Evolutionary conservation across 1,140 invertebrate genomes (phyloP).

Genomic region (Bathynomus jamesi): DNA sequence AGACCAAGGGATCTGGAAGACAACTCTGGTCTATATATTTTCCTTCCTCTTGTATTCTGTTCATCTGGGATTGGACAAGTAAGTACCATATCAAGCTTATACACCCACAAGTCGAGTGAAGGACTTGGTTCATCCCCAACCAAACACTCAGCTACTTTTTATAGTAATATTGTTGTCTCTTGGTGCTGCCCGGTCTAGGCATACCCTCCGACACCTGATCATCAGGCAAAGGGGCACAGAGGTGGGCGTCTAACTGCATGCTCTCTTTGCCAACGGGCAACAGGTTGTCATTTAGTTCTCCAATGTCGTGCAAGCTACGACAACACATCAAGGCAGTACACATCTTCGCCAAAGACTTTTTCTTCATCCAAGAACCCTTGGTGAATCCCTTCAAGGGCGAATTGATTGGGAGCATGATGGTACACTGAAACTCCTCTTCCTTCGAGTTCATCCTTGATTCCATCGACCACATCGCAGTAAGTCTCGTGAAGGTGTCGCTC

Average conservation of each 20-base stretch:
- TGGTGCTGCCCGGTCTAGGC: conserved; percentile 84
- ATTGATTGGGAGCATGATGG: conserved; percentile 89
- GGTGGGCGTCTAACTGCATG: conserved; percentile 52
- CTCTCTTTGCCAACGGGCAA: conserved; percentile 85
- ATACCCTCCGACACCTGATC: conserved; percentile 45
- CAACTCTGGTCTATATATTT: conserved; percentile 85
- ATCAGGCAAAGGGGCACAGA: conserved; percentile 22
- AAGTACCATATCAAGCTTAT: conserved; percentile 74
- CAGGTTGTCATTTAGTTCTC: conserved; percentile 84
- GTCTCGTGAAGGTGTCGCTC: conserved; percentile 93
- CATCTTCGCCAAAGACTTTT: conserved; percentile 63
- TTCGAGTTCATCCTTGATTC: conserved; percentile 38
- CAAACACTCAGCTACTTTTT: conserved; percentile 54
- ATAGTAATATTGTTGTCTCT: conserved; percentile 92
- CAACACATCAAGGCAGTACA: conserved; percentile 82
- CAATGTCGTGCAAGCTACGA: conserved; percentile 65
- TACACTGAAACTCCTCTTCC: conserved; percentile 54
- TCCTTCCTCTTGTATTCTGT: conserved; percentile 84
- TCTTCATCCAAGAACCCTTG: conserved; percentile 23
- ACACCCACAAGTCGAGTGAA: conserved; percentile 50
- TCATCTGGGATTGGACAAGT: conserved; percentile 91
- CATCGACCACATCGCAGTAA: conserved; percentile 76
- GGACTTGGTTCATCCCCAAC: conserved; percentile 23
- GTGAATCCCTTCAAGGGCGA: conserved; percentile 86
- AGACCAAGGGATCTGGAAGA: conserved; percentile 83